Evolutionary conservation across 1,140 invertebrate species (phyloP), one percentile per base, ranked within the genome.

Genomic region (Liolophura sinensis): DNA sequence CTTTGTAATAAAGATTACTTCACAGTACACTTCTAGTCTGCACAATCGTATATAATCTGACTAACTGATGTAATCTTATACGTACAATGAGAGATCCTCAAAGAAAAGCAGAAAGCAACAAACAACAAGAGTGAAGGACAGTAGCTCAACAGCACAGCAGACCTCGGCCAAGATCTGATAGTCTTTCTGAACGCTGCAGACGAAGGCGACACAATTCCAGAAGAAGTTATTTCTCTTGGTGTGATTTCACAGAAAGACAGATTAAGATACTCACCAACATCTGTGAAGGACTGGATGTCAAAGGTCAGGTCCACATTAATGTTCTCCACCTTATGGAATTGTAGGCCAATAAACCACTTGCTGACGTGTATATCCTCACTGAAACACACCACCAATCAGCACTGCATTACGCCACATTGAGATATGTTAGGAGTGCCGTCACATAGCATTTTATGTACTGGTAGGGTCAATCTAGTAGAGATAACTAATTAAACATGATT

Each of bases 341-440:
- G 89, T 20, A 99, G 85, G 1, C 97, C 97, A 77, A 99, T 96
- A 80, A 98, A 98, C 97, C 97, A 99, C 89, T 97, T 93, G 0
- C 91, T 93, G 70, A 82, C 75, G 63, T 73, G 76, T 65, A 76
- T 64, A 11, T 71, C 73, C 64, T 82, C 81, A 74, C 81, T 82
- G 73, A 25, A 77, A 75, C 57, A 58, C 63, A 27, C 62, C 64
- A 60, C 20, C 16, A 48, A 52, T 47, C 31, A 15, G 25, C 22
- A n/a, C n/a, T n/a, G n/a, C n/a, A n/a, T n/a, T n/a, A n/a, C n/a
- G n/a, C n/a, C n/a, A n/a, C n/a, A n/a, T n/a, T n/a, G n/a, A n/a
- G n/a, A n/a, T n/a, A n/a, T n/a, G n/a, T n/a, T n/a, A n/a, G n/a
- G n/a, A n/a, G n/a, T n/a, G n/a, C n/a, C n/a, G n/a, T n/a, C n/a